Evolutionary conservation across 2,797 vertebrate genomes (phyloP), one percentile per base, ranked within the genome.

Genomic region (Tragopan temminckii): DNA sequence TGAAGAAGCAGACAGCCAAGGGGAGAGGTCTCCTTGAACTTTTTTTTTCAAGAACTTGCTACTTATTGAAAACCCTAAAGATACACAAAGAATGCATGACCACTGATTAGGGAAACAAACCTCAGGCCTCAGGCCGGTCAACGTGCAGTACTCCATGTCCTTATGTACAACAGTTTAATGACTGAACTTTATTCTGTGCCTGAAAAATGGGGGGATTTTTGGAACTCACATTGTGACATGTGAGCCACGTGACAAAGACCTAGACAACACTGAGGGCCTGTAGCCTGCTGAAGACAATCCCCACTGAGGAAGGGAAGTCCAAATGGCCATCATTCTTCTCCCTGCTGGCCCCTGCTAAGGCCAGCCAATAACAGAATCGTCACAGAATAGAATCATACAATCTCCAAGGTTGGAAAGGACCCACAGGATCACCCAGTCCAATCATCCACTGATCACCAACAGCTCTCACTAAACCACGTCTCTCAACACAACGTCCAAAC

Each of bases 91-190:
- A 61, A 53, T 43, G 21, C 10, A 8, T 45, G 55, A 50, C 33
- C 29, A 17, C 20, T 62, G 36, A 48, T 25, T 6, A 46, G 62
- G 12, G 27, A 67, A 70, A 55, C 38, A 68, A 83, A 66, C n/a
- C 38, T 66, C n/a, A 69, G 33, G 31, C 55, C 23, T 6, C 27
- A 33, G 31, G 46, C 35, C 18, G 20, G 31, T 11, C 57, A 74
- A 29, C 3, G 21, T 15, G 13, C 31, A 7, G 40, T 1, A 71
- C 29, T 33, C n/a, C 4, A 1, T 3, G 5, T 36, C 43, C 24
- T 29, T 82, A 40, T 0, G 0, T 45, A 9, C 67, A 81, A 58
- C 15, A 1, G 23, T 71, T 72, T 69, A 68, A 64, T 61, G 61
- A 63, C 52, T 1, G 59, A 40, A 23, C 57, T 87, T 25, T 20